phyloP scores from a whole-genome alignment of 1,140 invertebrate genomes.

The Paraescarpia echinospica region DNA sequence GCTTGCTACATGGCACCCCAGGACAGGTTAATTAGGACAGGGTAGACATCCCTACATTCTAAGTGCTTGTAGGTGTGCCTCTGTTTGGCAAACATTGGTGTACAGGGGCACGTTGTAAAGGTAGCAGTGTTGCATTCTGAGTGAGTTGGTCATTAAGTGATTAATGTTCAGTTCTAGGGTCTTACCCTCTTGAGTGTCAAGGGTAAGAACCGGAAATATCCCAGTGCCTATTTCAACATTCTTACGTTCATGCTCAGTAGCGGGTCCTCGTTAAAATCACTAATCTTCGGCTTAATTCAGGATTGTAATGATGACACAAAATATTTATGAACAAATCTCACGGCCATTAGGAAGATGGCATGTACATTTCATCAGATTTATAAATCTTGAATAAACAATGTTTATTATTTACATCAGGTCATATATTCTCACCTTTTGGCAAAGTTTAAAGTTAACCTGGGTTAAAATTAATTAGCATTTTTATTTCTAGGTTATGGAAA shows the following conservation, averaged over 20 bases:
- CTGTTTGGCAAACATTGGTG: not conserved
- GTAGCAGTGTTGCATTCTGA: not conserved
- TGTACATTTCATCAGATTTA: too few species aligned
- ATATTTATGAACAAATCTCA: not conserved
- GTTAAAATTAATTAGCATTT: too few species aligned
- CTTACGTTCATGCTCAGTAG: not conserved
- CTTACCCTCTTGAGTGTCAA: not conserved
- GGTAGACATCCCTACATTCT: not conserved
- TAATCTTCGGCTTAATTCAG: not conserved
- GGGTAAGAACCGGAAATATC: not conserved
- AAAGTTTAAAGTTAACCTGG: not conserved
- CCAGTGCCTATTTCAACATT: not conserved
- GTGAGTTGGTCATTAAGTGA: not conserved
- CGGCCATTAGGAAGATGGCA: too few species aligned
- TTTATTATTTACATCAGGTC: too few species aligned
- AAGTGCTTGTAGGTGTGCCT: not conserved
- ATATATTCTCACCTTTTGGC: not conserved
- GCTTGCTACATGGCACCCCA: not conserved
- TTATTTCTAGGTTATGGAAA: too few species aligned
- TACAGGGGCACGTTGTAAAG: not conserved
- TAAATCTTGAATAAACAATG: too few species aligned
- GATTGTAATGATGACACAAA: not conserved
- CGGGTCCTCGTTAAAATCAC: not conserved
- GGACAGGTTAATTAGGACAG: not conserved
- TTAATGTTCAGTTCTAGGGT: not conserved